Percentiles rank a stretch among this genome's conserved stretches.
Evolutionary conservation across 2,113 vertebrate species (phyloP).

Genomic region (Caloenas nicobarica): DNA sequence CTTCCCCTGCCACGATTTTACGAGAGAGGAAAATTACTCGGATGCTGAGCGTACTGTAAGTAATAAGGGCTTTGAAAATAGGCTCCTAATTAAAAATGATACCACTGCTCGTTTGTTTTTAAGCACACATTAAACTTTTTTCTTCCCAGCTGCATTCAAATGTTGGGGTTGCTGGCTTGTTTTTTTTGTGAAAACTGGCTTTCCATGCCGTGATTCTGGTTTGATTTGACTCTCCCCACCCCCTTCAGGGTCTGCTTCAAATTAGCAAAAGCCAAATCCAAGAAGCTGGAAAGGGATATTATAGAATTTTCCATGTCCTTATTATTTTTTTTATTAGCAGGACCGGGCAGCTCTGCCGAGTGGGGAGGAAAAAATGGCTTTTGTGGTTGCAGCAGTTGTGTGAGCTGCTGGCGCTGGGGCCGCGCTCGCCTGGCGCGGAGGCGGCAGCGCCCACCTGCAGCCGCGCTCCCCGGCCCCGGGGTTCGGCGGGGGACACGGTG

Average conservation of each 20-base stretch:
- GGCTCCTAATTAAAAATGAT: constrained; percentile 57
- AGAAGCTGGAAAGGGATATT: constrained; percentile 49
- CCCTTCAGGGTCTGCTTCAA: constrained; percentile 30
- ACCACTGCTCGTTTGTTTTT: constrained; percentile 32
- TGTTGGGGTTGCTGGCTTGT: constrained; percentile 23
- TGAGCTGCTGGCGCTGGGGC: background rate
- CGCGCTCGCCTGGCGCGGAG: rapidly evolving
- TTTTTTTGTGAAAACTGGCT: constrained; percentile 28
- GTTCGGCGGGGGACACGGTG: rapidly evolving
- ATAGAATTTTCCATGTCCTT: constrained; percentile 66
- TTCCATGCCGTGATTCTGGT: constrained; percentile 16
- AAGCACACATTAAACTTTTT: constrained; percentile 39
- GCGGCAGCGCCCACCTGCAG: background rate
- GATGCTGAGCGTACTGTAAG: constrained; percentile 40
- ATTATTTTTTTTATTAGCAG: constrained; percentile 47
- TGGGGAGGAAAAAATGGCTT: background rate
- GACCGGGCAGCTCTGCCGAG: background rate
- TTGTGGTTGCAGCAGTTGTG: background rate
- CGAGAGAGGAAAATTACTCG: constrained; percentile 52
- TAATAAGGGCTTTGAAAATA: constrained; percentile 55
- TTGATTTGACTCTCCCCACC: background rate
- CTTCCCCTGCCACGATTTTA: constrained; percentile 44
- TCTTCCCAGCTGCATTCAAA: constrained; percentile 8
- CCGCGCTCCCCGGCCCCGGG: background rate
- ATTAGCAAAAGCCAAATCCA: constrained; percentile 55